phyloP scores from a whole-genome alignment of 92 coral and sea anemone genomes.

The Paramuricea clavata region DNA sequence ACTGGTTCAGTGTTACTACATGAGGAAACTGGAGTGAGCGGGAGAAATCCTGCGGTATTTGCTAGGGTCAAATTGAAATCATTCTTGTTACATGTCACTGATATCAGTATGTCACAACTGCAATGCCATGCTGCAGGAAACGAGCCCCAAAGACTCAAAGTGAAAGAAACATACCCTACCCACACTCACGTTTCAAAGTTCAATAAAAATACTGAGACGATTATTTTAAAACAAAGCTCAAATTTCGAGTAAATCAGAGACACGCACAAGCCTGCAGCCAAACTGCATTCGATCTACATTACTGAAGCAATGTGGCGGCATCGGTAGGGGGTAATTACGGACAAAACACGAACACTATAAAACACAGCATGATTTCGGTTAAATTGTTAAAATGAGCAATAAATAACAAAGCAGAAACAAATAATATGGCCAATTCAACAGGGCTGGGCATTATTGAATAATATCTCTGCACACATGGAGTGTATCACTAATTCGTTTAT shows the following conservation, averaged over 20 bases:
- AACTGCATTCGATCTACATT: not conserved
- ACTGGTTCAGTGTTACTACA: not conserved
- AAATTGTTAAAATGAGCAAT: not conserved
- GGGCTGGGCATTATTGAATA: not conserved
- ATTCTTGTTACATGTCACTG: too few relatives aligned
- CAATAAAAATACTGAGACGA: not conserved
- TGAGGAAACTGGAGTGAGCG: not conserved
- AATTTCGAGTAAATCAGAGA: not conserved
- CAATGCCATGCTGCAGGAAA: too few relatives aligned
- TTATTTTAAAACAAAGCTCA: not conserved
- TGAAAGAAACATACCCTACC: too few relatives aligned
- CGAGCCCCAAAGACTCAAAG: too few relatives aligned
- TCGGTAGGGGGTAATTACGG: not conserved
- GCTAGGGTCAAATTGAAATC: not conserved
- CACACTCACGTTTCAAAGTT: not conserved
- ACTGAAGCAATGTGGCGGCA: not conserved
- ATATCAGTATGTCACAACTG: too few relatives aligned
- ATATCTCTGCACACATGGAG: not conserved
- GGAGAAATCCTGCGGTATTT: not conserved
- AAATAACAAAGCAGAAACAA: slow-evolving; percentile 11
- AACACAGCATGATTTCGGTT: slow-evolving; percentile 6
- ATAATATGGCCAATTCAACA: not conserved
- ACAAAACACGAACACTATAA: not conserved
- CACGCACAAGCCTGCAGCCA: slow-evolving; percentile 1
- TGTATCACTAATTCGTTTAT: not conserved